phyloP scores from a whole-genome alignment of 2,113 vertebrate species.

The Proteles cristata region DNA sequence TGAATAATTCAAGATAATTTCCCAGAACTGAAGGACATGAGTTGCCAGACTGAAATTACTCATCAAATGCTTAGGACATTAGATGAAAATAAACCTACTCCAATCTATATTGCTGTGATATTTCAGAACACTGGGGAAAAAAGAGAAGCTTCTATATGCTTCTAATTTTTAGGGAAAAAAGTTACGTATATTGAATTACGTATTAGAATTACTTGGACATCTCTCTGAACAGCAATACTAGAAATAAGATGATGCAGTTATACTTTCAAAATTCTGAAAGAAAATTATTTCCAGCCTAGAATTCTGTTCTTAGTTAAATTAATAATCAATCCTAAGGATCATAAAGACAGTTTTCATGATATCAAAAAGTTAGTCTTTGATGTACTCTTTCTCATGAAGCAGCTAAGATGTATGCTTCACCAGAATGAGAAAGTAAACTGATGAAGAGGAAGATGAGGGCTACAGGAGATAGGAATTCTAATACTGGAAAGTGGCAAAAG shows the following conservation, averaged over 20 bases:
- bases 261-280: neutral
- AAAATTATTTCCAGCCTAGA: neutral
- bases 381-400: neutral
- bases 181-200: neutral
- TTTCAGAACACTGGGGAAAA: neutral
- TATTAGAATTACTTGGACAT: neutral
- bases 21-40: neutral
- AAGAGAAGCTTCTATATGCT: neutral
- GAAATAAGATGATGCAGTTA: neutral
- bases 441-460: neutral
- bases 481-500: neutral
- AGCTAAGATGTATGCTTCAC: neutral
- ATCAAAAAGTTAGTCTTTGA: neutral
- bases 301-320: neutral
- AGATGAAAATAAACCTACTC: neutral
- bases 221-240: neutral
- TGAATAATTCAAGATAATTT: neutral
- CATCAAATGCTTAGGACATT: neutral
- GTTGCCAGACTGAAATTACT: neutral
- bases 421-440: neutral
- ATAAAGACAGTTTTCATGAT: neutral
- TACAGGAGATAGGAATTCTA: neutral
- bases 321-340: neutral
- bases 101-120: neutral
- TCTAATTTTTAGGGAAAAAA: neutral